Evolutionary conservation across 2,797 vertebrate genomes (phyloP).

Genomic region (Sebastes glaucus): DNA sequence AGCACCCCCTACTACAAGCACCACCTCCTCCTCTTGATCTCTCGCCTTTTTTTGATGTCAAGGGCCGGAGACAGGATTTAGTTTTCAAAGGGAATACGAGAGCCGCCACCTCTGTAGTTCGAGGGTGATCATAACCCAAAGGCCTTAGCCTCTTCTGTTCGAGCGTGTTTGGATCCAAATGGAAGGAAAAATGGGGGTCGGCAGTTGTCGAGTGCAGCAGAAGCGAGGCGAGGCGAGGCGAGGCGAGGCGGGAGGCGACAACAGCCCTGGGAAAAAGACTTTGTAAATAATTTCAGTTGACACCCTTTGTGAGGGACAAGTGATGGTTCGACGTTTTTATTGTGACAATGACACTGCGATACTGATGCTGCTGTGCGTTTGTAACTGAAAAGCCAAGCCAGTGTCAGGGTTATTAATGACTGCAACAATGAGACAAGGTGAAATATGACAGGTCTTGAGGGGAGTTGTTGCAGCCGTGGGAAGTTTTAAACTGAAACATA

Average conservation of each 20-base stretch:
- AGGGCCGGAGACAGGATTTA: constrained; percentile 52
- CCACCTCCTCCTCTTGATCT: constrained; percentile 55
- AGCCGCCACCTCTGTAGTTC: constrained; percentile 52
- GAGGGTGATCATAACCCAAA: constrained; percentile 50
- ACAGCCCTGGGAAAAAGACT: constrained; percentile 8
- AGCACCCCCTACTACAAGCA: constrained; percentile 27
- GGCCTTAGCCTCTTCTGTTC: constrained; percentile 12
- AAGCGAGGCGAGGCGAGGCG: not conserved
- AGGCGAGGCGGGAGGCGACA: constrained; percentile 13
- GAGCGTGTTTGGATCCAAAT: constrained; percentile 12
- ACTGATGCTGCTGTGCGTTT: not conserved
- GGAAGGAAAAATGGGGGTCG: constrained; percentile 7
- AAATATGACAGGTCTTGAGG: not conserved
- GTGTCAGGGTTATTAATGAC: not conserved
- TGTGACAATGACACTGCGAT: not conserved
- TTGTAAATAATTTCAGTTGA: constrained; percentile 38
- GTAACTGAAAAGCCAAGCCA: not conserved
- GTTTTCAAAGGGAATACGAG: constrained; percentile 66
- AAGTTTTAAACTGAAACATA: not conserved
- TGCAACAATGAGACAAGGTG: not conserved
- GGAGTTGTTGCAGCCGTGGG: not conserved
- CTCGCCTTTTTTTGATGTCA: constrained; percentile 53
- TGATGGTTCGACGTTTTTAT: not conserved
- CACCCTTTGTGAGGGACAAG: constrained; percentile 14
- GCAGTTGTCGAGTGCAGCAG: not conserved